Evolutionary conservation across 2,113 vertebrate genomes (phyloP).

Genomic region (Naja naja): DNA sequence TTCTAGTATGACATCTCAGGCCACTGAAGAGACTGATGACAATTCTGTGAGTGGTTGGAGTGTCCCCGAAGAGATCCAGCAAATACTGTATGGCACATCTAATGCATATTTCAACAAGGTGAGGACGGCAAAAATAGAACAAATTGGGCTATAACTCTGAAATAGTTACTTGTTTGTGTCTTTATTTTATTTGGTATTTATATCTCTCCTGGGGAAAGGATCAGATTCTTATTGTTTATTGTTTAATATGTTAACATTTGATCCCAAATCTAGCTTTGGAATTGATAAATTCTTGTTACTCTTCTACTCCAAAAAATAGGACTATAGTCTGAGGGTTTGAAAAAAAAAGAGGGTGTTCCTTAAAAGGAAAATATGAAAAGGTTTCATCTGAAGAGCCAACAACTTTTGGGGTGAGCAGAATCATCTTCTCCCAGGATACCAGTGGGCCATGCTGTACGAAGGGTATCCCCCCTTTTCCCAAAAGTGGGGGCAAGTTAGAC

Average conservation of each 20-base stretch:
- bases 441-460: not conserved
- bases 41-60: slow-evolving; percentile 71
- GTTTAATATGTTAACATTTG: not conserved
- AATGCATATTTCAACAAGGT: slow-evolving; percentile 57
- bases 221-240: not conserved
- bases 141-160: not conserved
- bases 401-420: not conserved
- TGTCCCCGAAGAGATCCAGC: slow-evolving; percentile 63
- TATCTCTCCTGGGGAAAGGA: not conserved
- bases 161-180: not conserved
- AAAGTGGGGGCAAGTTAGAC: not conserved
- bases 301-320: not conserved
- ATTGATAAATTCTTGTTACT: not conserved
- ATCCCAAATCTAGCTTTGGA: not conserved
- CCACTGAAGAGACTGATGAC: slow-evolving; percentile 54
- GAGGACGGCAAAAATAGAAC: not conserved
- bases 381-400: not conserved
- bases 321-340: not conserved
- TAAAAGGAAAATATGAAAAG: not conserved
- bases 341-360: not conserved
- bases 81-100: slow-evolving; percentile 55
- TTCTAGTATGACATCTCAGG: slow-evolving; percentile 10
- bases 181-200: not conserved
- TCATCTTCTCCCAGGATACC: not conserved
- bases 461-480: not conserved